phyloP scores from a whole-genome alignment of 2,888 invertebrate species.

The Agonopterix alstromeriana region DNA sequence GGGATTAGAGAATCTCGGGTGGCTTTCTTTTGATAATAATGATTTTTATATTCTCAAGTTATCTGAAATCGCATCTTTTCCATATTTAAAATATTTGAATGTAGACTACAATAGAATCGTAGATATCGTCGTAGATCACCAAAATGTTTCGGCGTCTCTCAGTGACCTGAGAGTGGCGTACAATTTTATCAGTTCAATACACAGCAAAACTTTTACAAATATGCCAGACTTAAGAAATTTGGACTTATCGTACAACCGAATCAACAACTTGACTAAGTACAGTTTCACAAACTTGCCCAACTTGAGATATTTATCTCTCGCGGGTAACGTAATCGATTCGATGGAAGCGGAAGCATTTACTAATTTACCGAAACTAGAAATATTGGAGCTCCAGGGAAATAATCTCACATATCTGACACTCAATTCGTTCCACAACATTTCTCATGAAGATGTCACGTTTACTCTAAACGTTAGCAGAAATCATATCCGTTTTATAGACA shows the following conservation, averaged over 20 bases:
- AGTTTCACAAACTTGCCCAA: slow-evolving; percentile 87
- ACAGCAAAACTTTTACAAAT: slow-evolving; percentile 82
- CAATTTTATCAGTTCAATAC: slow-evolving; percentile 84
- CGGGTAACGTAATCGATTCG: slow-evolving; percentile 86
- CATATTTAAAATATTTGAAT: slow-evolving; percentile 86
- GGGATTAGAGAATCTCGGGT: slow-evolving; percentile 84
- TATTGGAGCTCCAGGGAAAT: slow-evolving; percentile 89
- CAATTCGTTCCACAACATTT: slow-evolving; percentile 81
- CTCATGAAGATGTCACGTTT: slow-evolving; percentile 79
- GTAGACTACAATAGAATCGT: slow-evolving; percentile 90
- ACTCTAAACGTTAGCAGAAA: slow-evolving; percentile 87
- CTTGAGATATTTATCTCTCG: slow-evolving; percentile 88
- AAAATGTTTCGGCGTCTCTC: slow-evolving; percentile 82
- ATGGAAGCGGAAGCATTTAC: slow-evolving; percentile 85
- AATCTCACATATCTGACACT: slow-evolving; percentile 82
- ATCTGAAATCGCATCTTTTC: slow-evolving; percentile 82
- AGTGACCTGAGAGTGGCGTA: slow-evolving; percentile 88
- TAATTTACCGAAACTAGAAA: slow-evolving; percentile 84
- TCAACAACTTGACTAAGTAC: slow-evolving; percentile 81
- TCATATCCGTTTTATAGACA: slow-evolving; percentile 68
- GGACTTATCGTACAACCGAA: slow-evolving; percentile 87
- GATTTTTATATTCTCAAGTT: slow-evolving; percentile 85
- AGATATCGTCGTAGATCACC: slow-evolving; percentile 81
- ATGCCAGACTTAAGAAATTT: slow-evolving; percentile 85
- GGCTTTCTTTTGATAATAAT: slow-evolving; percentile 92